Evolutionary conservation across 1,140 invertebrate species (phyloP).

Genomic region (Asobara japonica): DNA sequence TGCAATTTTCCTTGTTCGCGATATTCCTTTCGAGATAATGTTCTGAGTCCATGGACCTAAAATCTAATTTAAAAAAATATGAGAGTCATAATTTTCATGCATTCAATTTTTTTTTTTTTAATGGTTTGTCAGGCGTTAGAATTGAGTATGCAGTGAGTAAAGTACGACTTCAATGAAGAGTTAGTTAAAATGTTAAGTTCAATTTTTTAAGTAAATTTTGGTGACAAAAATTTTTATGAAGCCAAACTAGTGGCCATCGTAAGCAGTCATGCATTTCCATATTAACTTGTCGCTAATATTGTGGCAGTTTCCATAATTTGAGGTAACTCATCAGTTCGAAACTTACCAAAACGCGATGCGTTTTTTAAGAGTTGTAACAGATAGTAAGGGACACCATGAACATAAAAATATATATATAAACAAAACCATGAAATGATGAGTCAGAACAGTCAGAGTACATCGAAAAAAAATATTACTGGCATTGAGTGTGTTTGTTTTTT

Average conservation of each 20-base stretch:
- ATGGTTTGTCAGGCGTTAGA: neutral
- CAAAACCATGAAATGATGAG: slow-evolving; percentile 9
- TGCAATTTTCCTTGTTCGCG: no score
- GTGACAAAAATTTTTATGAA: slow-evolving; percentile 22
- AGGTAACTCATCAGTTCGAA: neutral
- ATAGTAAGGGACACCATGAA: slow-evolving; percentile 1
- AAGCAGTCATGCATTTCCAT: slow-evolving; percentile 56
- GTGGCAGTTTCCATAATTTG: slow-evolving; percentile 4
- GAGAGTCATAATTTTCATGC: no score
- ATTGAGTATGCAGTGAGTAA: neutral
- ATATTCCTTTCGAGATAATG: no score
- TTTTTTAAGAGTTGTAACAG: slow-evolving; percentile 10
- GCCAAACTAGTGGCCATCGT: slow-evolving; percentile 47
- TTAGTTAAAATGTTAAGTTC: neutral
- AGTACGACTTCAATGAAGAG: neutral
- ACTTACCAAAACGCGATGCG: slow-evolving; percentile 25
- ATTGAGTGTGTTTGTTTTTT: neutral
- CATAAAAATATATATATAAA: slow-evolving; percentile 8
- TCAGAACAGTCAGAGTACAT: slow-evolving; percentile 28
- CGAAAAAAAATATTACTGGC: slow-evolving; percentile 1
- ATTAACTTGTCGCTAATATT: slow-evolving; percentile 50
- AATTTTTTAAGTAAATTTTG: slow-evolving; percentile 42
- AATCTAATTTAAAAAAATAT: no score
- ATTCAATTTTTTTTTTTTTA: neutral
- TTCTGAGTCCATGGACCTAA: no score